Conservation (phyloP, 2,888 invertebrate genomes). For the Ceraclea dissimilis region DNA sequence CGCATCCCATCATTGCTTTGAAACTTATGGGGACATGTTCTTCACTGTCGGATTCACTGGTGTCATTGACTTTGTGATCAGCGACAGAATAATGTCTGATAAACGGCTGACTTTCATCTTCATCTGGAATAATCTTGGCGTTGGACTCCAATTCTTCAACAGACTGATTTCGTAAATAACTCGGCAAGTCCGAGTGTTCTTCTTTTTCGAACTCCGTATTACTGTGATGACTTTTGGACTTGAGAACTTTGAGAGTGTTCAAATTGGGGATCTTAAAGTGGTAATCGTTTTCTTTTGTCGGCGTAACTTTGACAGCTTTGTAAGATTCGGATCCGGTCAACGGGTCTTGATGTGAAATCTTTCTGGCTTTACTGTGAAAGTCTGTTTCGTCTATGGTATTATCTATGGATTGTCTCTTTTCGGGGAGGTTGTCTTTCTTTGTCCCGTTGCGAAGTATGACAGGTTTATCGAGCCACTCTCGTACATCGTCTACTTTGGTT, state of each 20-base stretch:
- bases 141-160: slow-evolving; percentile 39
- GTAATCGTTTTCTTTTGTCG: neutral
- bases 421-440: slow-evolving; percentile 18
- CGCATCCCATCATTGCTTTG: slow-evolving; percentile 19
- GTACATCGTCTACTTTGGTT: slow-evolving; percentile 45
- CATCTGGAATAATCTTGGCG: slow-evolving; percentile 30
- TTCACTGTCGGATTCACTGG: slow-evolving; percentile 24
- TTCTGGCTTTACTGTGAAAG: slow-evolving; percentile 22
- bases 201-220: slow-evolving; percentile 17
- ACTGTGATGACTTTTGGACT: slow-evolving; percentile 23
- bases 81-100: slow-evolving; percentile 38
- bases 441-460: slow-evolving; percentile 31
- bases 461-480: slow-evolving; percentile 40
- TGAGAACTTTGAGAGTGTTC: slow-evolving; percentile 20
- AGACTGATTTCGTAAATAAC: slow-evolving; percentile 44
- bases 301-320: slow-evolving; percentile 15
- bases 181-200: slow-evolving; percentile 29
- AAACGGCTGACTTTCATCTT: slow-evolving; percentile 29
- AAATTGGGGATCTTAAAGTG: slow-evolving; percentile 21
- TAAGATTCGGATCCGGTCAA: slow-evolving; percentile 13
- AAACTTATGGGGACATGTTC: slow-evolving; percentile 18
- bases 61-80: slow-evolving; percentile 24
- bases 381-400: slow-evolving; percentile 13
- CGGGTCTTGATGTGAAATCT: slow-evolving; percentile 28
- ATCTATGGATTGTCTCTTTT: slow-evolving; percentile 24